Conservation (phyloP, 2,888 invertebrate genomes). For the Clepsis dumicolana region DNA sequence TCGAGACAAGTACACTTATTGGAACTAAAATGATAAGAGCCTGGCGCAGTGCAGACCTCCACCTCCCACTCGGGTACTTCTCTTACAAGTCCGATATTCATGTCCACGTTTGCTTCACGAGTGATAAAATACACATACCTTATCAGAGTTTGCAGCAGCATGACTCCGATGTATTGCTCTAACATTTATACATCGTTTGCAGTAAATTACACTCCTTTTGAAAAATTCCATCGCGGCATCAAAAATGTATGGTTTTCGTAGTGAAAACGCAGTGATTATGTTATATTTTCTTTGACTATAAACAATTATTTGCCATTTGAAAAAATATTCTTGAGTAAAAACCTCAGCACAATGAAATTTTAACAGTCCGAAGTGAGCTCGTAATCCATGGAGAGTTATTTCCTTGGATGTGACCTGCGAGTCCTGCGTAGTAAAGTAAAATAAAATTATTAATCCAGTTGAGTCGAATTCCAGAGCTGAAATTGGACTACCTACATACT, state of each 20-base stretch:
- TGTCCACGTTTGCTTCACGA: too few relatives aligned
- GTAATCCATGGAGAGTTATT: neutral
- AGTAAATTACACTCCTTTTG: conserved; percentile 44
- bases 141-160: conserved; percentile 9
- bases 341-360: neutral
- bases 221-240: conserved; percentile 43
- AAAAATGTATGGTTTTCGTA: neutral
- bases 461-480: too few relatives aligned
- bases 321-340: neutral
- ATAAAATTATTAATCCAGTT: neutral
- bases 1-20: neutral
- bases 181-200: conserved; percentile 41
- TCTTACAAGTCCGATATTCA: neutral
- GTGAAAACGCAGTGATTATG: neutral
- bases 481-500: too few relatives aligned
- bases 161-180: conserved; percentile 29
- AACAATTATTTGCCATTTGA: conserved; percentile 6
- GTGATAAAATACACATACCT: conserved; percentile 18
- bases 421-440: too few relatives aligned
- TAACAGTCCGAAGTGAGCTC: neutral
- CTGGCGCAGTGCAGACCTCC: too few relatives aligned
- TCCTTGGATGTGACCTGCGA: neutral
- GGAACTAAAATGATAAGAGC: too few relatives aligned
- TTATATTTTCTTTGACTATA: neutral
- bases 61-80: too few relatives aligned